A percentile compares a stretch with the other conserved stretches of the same genome.
phyloP scores from a whole-genome alignment of 2,888 invertebrate genomes.

The Luperina testacea region DNA sequence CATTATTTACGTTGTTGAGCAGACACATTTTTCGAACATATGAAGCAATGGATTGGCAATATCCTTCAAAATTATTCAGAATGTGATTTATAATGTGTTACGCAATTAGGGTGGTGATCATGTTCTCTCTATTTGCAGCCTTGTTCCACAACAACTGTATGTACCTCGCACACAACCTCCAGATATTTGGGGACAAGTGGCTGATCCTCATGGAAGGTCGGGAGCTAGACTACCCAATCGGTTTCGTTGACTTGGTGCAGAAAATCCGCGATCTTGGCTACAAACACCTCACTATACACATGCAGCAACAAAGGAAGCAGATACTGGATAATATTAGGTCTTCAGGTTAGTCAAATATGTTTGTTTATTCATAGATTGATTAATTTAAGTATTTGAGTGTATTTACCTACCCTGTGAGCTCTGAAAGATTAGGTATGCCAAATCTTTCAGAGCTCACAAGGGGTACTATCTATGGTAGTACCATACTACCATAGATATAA shows the following conservation, averaged over 20 bases:
- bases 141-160: slow-evolving; percentile 97
- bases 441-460: not conserved
- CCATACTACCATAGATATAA: too few species aligned
- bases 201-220: slow-evolving; percentile 90
- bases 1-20: not conserved
- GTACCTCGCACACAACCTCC: slow-evolving; percentile 94
- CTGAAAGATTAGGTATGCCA: not conserved
- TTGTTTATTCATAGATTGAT: not conserved
- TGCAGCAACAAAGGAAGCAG: slow-evolving; percentile 94
- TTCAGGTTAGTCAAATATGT: slow-evolving; percentile 89
- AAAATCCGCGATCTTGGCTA: slow-evolving; percentile 92
- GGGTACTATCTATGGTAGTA: too few species aligned
- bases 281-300: slow-evolving; percentile 93
- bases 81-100: not conserved
- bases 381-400: not conserved
- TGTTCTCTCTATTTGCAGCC: slow-evolving; percentile 87
- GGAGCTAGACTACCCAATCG: slow-evolving; percentile 89
- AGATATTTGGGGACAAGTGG: slow-evolving; percentile 92
- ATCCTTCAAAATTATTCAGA: not conserved
- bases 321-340: slow-evolving; percentile 93
- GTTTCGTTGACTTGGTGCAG: slow-evolving; percentile 92
- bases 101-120: not conserved
- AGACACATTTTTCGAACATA: not conserved
- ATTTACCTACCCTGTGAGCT: not conserved
- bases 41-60: not conserved